Evolutionary conservation across 1,140 invertebrate genomes (phyloP).

Genomic region (Halesus radiatus): DNA sequence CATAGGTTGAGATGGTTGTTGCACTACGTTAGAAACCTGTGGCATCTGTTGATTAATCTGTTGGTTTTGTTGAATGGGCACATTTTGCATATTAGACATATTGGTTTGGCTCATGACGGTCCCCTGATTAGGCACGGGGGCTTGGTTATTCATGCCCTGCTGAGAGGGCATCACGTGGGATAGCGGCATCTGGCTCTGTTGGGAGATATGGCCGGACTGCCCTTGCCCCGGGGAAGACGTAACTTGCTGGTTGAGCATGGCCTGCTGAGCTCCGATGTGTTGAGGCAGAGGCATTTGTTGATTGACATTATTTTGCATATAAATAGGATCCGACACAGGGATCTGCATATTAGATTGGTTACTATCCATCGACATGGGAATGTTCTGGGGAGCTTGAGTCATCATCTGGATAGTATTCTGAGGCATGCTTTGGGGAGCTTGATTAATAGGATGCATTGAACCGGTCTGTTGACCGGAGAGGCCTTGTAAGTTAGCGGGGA

Average conservation of each 20-base stretch:
- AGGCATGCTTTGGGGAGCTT: conserved; percentile 71
- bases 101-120: conserved; percentile 44
- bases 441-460: conserved; percentile 64
- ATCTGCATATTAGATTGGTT: conserved; percentile 70
- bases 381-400: conserved; percentile 69
- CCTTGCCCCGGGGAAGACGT: conserved; percentile 37
- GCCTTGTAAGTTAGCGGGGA: conserved; percentile 73
- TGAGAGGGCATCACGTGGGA: conserved; percentile 67
- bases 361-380: conserved; percentile 70
- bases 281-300: conserved; percentile 65
- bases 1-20: conserved; percentile 47
- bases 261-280: conserved; percentile 64
- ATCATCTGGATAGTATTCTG: conserved; percentile 74
- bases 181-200: conserved; percentile 65
- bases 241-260: conserved; percentile 63
- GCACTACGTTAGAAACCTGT: conserved; percentile 60
- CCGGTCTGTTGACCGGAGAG: conserved; percentile 67
- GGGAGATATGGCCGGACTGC: conserved; percentile 47
- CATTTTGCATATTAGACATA: conserved; percentile 53
- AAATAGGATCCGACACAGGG: conserved; percentile 68
- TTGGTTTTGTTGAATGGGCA: conserved; percentile 51
- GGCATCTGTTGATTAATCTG: conserved; percentile 60
- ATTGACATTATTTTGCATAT: conserved; percentile 67
- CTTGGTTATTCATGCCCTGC: conserved; percentile 62
- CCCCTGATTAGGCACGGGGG: conserved; percentile 42